Percentiles rank a stretch among this genome's conserved stretches.
Conservation (phyloP, 2,797 vertebrate species). For the Rallus crepitans region DNA sequence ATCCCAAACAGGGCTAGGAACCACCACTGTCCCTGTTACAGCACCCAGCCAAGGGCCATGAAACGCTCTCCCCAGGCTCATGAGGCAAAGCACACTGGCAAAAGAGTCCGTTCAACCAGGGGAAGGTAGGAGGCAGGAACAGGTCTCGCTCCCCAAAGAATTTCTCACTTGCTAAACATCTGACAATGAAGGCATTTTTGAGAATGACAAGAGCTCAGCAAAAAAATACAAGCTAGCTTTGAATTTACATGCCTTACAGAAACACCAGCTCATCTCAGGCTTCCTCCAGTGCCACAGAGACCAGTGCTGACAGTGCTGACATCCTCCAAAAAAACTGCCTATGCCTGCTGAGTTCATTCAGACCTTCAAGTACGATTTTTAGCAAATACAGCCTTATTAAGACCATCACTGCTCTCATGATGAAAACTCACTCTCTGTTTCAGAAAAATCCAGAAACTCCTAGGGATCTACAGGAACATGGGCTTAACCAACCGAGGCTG, state of each 20-base stretch:
- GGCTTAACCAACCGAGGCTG: neutral
- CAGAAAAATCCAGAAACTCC: neutral
- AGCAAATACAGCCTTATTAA: neutral
- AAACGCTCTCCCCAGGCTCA: neutral
- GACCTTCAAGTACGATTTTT: neutral
- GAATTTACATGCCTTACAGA: neutral
- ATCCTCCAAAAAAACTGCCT: neutral
- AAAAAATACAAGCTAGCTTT: neutral
- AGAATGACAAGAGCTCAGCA: neutral
- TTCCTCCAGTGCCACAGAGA: neutral
- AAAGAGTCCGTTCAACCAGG: neutral
- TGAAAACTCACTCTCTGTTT: neutral
- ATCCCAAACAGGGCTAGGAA: neutral
- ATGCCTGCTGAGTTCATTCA: neutral
- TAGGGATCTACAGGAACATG: accelerated
- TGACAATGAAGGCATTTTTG: neutral
- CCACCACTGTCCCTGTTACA: neutral
- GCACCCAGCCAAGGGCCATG: neutral
- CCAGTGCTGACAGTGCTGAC: neutral
- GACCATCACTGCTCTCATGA: neutral
- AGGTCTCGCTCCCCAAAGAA: neutral
- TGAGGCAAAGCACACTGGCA: accelerated
- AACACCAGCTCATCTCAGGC: neutral
- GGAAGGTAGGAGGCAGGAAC: neutral
- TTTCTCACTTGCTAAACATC: neutral